These are phyloP conservation scores for Electrophaes corylata DNA, from an alignment of 2,888 invertebrate genomes.

Conservation along the genomic window DNA sequence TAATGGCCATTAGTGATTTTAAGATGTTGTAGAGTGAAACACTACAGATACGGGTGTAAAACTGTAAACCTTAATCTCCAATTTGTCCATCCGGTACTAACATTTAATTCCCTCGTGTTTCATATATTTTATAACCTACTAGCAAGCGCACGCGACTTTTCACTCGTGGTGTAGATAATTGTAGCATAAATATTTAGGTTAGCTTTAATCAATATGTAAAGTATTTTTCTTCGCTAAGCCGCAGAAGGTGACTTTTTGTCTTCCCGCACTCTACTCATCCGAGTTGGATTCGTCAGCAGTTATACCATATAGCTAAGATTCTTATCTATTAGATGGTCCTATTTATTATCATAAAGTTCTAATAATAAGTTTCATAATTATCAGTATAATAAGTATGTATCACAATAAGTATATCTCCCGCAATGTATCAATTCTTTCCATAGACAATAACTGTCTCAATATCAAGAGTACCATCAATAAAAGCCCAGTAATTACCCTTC, in stretches of 20 bases:
- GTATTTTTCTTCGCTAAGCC: too few relatives aligned
- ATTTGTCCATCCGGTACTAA: slow-evolving; percentile 30
- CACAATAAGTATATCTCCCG: slow-evolving; percentile 7
- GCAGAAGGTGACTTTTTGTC: too few relatives aligned
- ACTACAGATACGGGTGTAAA: not conserved
- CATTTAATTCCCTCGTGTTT: slow-evolving; percentile 24
- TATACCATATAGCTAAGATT: too few relatives aligned
- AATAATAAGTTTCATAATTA: too few relatives aligned
- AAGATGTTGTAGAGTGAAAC: not conserved
- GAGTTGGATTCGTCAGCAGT: too few relatives aligned
- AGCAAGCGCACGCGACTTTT: too few relatives aligned
- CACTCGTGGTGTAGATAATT: too few relatives aligned
- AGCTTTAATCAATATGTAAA: too few relatives aligned
- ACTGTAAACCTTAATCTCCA: slow-evolving; percentile 8
- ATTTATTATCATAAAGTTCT: not conserved
- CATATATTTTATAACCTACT: slow-evolving; percentile 30
- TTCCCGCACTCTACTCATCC: too few relatives aligned
- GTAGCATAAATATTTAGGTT: too few relatives aligned
- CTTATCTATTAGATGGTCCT: slow-evolving; percentile 2
- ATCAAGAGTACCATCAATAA: slow-evolving; percentile 23
- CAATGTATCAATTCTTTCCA: slow-evolving; percentile 12
- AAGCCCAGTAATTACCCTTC: slow-evolving; percentile 33
- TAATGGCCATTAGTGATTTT: too few relatives aligned
- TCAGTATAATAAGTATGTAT: too few relatives aligned
- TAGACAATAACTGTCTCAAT: slow-evolving; percentile 18